Conservation (phyloP, 2,113 vertebrate species). For the Ibidorhyncha struthersii region DNA sequence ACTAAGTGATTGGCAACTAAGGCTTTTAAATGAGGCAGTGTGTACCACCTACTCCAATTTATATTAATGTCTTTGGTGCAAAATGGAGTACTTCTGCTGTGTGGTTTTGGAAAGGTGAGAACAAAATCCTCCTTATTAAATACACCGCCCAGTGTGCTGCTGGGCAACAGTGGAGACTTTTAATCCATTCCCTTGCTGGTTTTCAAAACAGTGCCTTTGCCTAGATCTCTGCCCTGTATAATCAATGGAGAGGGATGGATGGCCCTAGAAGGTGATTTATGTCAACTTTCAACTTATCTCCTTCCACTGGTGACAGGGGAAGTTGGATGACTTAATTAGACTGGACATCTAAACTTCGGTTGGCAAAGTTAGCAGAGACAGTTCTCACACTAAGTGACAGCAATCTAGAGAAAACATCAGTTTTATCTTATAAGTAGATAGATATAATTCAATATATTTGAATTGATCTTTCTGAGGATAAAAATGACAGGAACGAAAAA, state of each 20-base stretch:
- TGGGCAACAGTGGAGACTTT: neutral
- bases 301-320: neutral
- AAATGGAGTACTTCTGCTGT: neutral
- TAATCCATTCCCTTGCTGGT: neutral
- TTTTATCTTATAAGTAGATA: neutral
- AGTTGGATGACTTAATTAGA: slow-evolving; percentile 5
- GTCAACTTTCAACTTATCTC: neutral
- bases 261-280: neutral
- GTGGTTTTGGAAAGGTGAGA: neutral
- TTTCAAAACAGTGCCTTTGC: neutral
- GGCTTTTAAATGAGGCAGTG: neutral
- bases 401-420: slow-evolving; percentile 1
- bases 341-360: neutral
- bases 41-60: neutral
- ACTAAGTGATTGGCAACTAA: neutral
- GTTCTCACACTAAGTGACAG: neutral
- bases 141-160: neutral
- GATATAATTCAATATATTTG: neutral
- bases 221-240: neutral
- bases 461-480: slow-evolving; percentile 13
- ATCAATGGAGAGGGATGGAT: neutral
- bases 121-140: neutral
- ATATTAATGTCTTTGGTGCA: neutral
- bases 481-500: neutral
- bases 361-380: neutral